Evolutionary conservation across 2,113 vertebrate species (phyloP), one percentile per base, ranked within the genome.

Genomic region (Halcyon senegalensis): DNA sequence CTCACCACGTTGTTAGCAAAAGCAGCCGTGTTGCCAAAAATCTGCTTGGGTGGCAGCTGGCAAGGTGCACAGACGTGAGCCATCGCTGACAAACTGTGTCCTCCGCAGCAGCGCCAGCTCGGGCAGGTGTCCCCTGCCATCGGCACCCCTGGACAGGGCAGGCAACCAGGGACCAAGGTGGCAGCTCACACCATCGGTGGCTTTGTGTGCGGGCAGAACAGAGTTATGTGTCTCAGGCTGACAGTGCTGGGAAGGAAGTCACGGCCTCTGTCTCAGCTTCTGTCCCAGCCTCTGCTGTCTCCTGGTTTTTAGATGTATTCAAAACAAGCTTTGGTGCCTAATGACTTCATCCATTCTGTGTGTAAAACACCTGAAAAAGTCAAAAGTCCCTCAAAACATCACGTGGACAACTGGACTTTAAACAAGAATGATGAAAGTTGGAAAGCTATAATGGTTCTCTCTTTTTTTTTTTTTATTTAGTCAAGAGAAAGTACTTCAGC

Each of bases 71-170:
- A 8, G 24, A 7, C 2, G 0, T 0, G 2, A 75, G 48, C n/a
- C 25, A 3, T 46, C 33, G 53, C 59, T 59, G 33, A 28, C 55
- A 53, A 62, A 1, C 76, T 59, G 51, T 4, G 1, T 60, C 23
- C 9, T 33, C 21, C 14, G 7, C 63, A 44, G 70, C 70, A 84
- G 41, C 3, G 1, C 60, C 1, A 2, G 51, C 43, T 84, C 43
- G 37, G n/a, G 60, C 51, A 13, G 25, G 20, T 31, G 31, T 23
- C 39, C 37, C 9, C 13, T 0, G 0, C 10, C 0, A 0, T 44
- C 1, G 1, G 23, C 30, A 46, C 7, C 33, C 53, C 27, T 21
- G 50, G 41, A 33, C 44, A 41, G 55, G 67, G 15, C 39, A 37
- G 78, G 35, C 74, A 79, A 24, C 39, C 0, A 0, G 20, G 21